These are phyloP conservation scores for Montipora capricornis DNA, from an alignment of 64 coral and sea anemone genomes.

Conservation along the genomic window DNA sequence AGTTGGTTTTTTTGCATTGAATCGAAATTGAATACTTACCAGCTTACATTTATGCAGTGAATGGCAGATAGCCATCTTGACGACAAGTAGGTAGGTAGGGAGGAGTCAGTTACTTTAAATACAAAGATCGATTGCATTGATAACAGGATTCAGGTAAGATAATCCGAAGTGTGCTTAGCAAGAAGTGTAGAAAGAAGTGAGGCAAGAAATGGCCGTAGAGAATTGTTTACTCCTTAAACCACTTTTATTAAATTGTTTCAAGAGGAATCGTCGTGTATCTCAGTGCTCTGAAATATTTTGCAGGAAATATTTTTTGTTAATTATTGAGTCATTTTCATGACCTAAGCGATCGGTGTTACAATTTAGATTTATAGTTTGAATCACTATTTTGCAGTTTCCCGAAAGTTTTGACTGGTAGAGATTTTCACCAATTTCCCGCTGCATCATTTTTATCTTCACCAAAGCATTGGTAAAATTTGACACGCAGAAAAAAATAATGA, in stretches of 20 bases:
- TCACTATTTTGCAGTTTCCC: not conserved
- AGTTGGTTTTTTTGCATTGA: constrained; percentile 1
- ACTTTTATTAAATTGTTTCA: constrained; percentile 9
- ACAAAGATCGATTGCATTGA: constrained; percentile 52
- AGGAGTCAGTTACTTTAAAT: constrained; percentile 32
- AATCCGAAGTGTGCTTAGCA: constrained; percentile 48
- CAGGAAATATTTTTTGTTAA: not conserved
- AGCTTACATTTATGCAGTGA: not conserved
- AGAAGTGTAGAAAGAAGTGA: constrained; percentile 43
- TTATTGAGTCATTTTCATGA: not conserved
- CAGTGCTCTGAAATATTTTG: not conserved
- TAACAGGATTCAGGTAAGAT: constrained; percentile 57
- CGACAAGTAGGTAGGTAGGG: constrained; percentile 52
- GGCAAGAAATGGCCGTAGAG: constrained; percentile 29
- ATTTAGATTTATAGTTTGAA: not conserved
- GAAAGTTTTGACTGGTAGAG: not conserved
- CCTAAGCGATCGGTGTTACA: not conserved
- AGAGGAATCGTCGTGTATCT: not conserved
- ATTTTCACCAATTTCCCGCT: not conserved
- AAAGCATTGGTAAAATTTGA: not conserved
- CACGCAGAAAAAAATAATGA: not conserved
- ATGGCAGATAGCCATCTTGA: constrained; percentile 53
- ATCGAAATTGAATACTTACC: not conserved
- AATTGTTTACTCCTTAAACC: constrained; percentile 37
- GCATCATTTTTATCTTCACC: not conserved